phyloP scores from a whole-genome alignment of 2,888 invertebrate genomes.

The Drosophila ezoana region DNA sequence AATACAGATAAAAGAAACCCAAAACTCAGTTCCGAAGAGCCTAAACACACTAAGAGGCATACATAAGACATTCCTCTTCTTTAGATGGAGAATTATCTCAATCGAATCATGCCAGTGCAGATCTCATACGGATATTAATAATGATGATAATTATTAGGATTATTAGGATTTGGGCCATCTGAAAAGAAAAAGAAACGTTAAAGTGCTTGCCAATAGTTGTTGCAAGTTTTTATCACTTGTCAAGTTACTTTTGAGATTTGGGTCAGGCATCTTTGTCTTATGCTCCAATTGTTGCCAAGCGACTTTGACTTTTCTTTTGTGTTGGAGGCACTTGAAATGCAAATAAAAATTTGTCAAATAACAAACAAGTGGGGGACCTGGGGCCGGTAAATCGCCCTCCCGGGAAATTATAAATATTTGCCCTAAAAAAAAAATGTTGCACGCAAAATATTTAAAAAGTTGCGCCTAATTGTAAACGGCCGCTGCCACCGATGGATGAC shows the following conservation, averaged over 20 bases:
- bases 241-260: conserved; percentile 8
- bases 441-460: conserved; percentile 59
- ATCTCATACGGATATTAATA: no score
- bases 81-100: no score
- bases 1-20: no score
- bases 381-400: conserved; percentile 63
- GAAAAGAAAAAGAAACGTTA: no score
- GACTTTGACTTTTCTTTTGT: conserved; percentile 11
- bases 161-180: no score
- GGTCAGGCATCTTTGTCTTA: conserved; percentile 26
- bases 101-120: no score
- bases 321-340: conserved; percentile 45
- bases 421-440: conserved; percentile 17
- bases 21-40: no score
- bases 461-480: conserved; percentile 74
- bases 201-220: not conserved
- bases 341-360: conserved; percentile 55
- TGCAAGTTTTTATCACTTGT: not conserved
- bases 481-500: conserved; percentile 57
- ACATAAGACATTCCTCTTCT: no score
- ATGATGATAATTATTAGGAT: no score
- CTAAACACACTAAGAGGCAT: no score
- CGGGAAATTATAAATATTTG: conserved; percentile 74
- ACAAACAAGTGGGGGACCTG: conserved; percentile 45
- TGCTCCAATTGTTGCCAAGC: conserved; percentile 7